Evolutionary conservation across 2,888 invertebrate species (phyloP), one percentile per base, ranked within the genome.

Genomic region (Cecidostiba fungosa): DNA sequence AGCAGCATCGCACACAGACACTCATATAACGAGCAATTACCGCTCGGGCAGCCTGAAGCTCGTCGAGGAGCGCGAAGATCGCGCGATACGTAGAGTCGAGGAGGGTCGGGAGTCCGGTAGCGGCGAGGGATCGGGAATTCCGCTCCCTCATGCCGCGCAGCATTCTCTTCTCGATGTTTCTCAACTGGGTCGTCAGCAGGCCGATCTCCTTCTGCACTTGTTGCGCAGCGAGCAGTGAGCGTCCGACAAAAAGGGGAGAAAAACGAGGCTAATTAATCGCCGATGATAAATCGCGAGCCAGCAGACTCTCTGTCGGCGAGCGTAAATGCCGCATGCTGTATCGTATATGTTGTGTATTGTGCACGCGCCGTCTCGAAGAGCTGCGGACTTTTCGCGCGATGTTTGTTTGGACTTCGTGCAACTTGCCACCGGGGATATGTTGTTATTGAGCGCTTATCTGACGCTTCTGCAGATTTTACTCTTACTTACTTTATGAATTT

Each of bases 141-240:
- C 96, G 95, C 85, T 97, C 97, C 88, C 97, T 97, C 91, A 97
- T 96, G 91, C 97, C 96, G 2, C 96, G 95, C 86, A 98, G 94
- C 59, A 98, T 94, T 87, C 96, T 94, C 91, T 96, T 96, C 93
- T 98, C 97, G 54, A 98, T 95, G 84, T 96, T 94, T 73, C 97
- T 95, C 92, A 97, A 96, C 92, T 98, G 98, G 47, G 95, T 94
- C 88, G 96, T 96, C 70, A 96, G 94, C 82, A 95, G 93, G 50
- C 93, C 89, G 85, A 92, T 89, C 88, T 92, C 92, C 77, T 86
- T 89, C 92, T 92, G 85, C 85, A 50, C n/a, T 43, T 6, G 39
- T 50, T 62, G 59, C 72, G 36, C 29, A 26, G 77, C 16, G 77
- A 16, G 43, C 78, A 23, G 76, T 36, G 77, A 29, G 54, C 72